These are phyloP conservation scores for Hipparchia sbordonii DNA, from an alignment of 2,888 invertebrate genomes.

Conservation along the genomic window DNA sequence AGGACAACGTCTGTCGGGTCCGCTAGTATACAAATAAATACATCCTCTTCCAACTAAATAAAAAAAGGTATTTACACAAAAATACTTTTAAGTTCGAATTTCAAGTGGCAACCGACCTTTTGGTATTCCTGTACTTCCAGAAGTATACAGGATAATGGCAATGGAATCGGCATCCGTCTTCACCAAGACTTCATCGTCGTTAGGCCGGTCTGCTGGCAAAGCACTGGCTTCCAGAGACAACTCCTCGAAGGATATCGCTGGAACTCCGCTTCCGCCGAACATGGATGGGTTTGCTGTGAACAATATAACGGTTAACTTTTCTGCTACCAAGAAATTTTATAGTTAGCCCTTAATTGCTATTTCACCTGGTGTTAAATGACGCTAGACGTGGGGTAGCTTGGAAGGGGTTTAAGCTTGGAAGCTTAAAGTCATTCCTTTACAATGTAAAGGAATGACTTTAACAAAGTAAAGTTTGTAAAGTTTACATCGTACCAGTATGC, in stretches of 20 bases:
- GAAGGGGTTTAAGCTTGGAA: no score
- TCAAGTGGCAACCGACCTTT: conserved; percentile 83
- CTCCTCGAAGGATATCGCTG: conserved; percentile 75
- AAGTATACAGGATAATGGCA: conserved; percentile 91
- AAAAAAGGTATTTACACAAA: not conserved
- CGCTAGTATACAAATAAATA: no score
- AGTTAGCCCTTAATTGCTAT: no score
- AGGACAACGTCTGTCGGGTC: no score
- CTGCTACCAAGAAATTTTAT: no score
- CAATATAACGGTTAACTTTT: no score
- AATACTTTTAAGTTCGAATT: not conserved
- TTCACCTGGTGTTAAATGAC: no score
- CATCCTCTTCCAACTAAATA: not conserved
- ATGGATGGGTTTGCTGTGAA: conserved; percentile 63
- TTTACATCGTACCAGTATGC: no score
- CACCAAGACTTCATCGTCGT: conserved; percentile 67
- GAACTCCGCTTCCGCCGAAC: conserved; percentile 64
- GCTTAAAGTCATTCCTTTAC: no score
- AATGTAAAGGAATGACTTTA: no score
- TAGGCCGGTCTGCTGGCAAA: conserved; percentile 63
- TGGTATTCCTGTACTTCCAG: conserved; percentile 94
- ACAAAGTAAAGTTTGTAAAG: no score
- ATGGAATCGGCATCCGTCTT: conserved; percentile 74
- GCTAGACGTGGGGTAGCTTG: no score
- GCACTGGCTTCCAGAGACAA: conserved; percentile 71